Conservation (phyloP, 2,888 invertebrate genomes). For the Panzeria rudis region DNA sequence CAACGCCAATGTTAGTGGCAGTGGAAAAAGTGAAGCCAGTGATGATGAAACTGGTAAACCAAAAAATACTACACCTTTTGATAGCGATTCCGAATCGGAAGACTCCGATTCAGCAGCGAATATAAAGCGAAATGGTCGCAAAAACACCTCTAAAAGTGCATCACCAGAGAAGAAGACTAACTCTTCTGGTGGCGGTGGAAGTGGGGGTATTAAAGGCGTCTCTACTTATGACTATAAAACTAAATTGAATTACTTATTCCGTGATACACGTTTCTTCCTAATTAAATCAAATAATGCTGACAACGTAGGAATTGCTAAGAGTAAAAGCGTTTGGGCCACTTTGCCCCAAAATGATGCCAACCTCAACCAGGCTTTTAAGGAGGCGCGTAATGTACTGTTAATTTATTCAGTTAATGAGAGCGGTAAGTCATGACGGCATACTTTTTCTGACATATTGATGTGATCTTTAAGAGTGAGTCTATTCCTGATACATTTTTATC, state of each 20-base stretch:
- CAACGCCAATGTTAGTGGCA: slow-evolving; percentile 68
- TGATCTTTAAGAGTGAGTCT: too few species aligned
- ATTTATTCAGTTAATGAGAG: slow-evolving; percentile 99
- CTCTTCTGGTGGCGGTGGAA: slow-evolving; percentile 75
- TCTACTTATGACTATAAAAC: slow-evolving; percentile 91
- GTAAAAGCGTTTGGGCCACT: slow-evolving; percentile 98
- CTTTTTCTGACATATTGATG: too few species aligned
- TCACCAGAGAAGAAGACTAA: slow-evolving; percentile 73
- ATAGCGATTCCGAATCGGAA: slow-evolving; percentile 80
- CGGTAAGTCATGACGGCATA: slow-evolving; percentile 83
- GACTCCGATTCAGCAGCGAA: slow-evolving; percentile 81
- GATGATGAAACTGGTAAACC: slow-evolving; percentile 78
- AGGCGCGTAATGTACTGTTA: slow-evolving; percentile 95
- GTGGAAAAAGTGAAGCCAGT: slow-evolving; percentile 77
- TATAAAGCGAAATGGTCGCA: slow-evolving; percentile 79
- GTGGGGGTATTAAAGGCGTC: slow-evolving; percentile 46
- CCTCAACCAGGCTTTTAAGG: slow-evolving; percentile 96
- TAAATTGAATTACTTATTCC: slow-evolving; percentile 96
- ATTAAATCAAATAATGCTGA: slow-evolving; percentile 99
- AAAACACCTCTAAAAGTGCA: slow-evolving; percentile 73
- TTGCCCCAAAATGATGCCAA: slow-evolving; percentile 98
- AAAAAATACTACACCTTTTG: slow-evolving; percentile 72
- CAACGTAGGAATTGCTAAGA: slow-evolving; percentile 97
- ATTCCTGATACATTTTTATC: too few species aligned
- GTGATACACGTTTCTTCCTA: slow-evolving; percentile 96